Evolutionary conservation across 2,113 vertebrate genomes (phyloP).

Genomic region (Sphaerodactylus townsendi): DNA sequence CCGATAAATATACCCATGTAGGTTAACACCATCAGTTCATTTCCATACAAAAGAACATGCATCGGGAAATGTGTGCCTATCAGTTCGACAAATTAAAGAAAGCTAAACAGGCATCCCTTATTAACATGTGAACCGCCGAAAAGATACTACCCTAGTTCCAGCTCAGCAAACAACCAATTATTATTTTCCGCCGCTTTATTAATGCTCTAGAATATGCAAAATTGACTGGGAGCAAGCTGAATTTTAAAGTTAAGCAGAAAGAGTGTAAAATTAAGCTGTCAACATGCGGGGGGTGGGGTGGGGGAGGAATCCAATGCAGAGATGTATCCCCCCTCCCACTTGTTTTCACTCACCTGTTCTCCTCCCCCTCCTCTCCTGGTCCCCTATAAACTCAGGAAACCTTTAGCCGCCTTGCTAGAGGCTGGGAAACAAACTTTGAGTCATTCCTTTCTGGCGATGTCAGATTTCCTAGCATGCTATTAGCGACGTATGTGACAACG

Average conservation of each 20-base stretch:
- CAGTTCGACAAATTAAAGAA: not conserved
- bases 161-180: slow-evolving; percentile 33
- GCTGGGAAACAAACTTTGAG: slow-evolving; percentile 73
- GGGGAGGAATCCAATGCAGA: slow-evolving; percentile 53
- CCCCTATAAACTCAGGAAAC: slow-evolving; percentile 41
- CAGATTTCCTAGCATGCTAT: slow-evolving; percentile 80
- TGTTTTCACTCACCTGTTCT: not conserved
- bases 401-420: slow-evolving; percentile 54
- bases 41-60: not conserved
- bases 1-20: not conserved
- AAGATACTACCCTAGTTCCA: slow-evolving; percentile 39
- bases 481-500: slow-evolving; percentile 82
- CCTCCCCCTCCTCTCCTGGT: not conserved
- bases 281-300: slow-evolving; percentile 58
- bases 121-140: slow-evolving; percentile 33
- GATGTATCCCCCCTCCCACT: slow-evolving; percentile 39
- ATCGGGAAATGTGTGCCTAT: not conserved
- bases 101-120: not conserved
- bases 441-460: slow-evolving; percentile 82
- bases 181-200: slow-evolving; percentile 28
- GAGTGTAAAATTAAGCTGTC: slow-evolving; percentile 79
- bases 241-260: slow-evolving; percentile 72
- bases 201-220: slow-evolving; percentile 46
- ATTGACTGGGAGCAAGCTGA: slow-evolving; percentile 70
- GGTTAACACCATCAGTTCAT: not conserved